phyloP scores from a whole-genome alignment of 2,797 vertebrate genomes.

The Alfaro cultratus region DNA sequence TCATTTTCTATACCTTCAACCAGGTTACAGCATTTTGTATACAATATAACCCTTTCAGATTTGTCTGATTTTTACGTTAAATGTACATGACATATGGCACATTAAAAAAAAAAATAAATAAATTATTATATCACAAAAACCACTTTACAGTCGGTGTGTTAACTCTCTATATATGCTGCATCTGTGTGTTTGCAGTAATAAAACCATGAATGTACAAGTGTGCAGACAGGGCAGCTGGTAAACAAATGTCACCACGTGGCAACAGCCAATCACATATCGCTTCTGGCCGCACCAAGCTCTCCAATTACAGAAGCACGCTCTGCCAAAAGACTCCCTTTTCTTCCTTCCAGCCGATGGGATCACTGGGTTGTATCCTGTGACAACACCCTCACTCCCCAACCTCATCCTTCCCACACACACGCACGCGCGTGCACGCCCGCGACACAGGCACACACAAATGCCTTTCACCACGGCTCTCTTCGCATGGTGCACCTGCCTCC shows the following conservation, averaged over 20 bases:
- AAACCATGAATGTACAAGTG: constrained; percentile 29
- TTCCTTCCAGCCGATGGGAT: constrained; percentile 68
- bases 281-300: constrained; percentile 67
- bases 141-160: constrained; percentile 6
- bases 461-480: constrained; percentile 45
- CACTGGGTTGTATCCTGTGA: constrained; percentile 69
- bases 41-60: not conserved
- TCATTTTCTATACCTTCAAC: not conserved
- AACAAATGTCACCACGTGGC: constrained; percentile 71
- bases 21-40: not conserved
- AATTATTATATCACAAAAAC: not conserved
- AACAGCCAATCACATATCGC: constrained; percentile 69
- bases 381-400: constrained; percentile 3
- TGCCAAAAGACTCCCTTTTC: constrained; percentile 69
- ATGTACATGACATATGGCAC: not conserved
- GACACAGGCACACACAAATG: constrained; percentile 27
- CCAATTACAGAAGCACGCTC: constrained; percentile 73
- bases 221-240: constrained; percentile 58
- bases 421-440: constrained; percentile 29
- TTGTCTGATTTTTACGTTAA: not conserved
- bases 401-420: constrained; percentile 35
- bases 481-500: constrained; percentile 77
- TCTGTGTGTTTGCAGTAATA: constrained; percentile 22
- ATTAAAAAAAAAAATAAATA: not conserved
- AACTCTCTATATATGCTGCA: not conserved